A percentile compares a stretch with the other conserved stretches of the same genome.
These are phyloP conservation scores for Asteroscopus sphinx DNA, from an alignment of 2,888 invertebrate genomes.

Conservation along the genomic window DNA sequence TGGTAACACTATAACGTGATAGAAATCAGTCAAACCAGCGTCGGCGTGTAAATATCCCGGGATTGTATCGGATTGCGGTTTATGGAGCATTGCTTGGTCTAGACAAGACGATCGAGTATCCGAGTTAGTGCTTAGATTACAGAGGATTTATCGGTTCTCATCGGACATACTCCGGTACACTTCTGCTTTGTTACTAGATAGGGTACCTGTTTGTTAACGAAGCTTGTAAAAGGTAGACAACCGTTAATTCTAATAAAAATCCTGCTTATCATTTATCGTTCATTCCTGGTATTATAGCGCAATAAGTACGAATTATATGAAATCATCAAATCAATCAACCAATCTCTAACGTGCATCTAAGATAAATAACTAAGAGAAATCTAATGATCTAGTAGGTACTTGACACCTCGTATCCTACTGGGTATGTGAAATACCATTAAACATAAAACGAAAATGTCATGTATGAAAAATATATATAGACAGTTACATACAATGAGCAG, in stretches of 20 bases:
- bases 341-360: background rate
- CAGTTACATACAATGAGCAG: slow-evolving; percentile 43
- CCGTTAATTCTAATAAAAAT: background rate
- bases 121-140: slow-evolving; percentile 74
- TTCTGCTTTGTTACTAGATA: slow-evolving; percentile 31
- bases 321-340: background rate
- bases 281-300: background rate
- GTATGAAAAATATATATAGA: slow-evolving; percentile 22
- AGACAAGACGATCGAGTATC: slow-evolving; percentile 75
- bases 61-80: slow-evolving; percentile 79
- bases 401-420: slow-evolving; percentile 4
- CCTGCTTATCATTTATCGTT: background rate
- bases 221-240: background rate
- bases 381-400: too few relatives aligned
- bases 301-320: background rate
- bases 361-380: too few relatives aligned
- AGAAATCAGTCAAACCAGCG: slow-evolving; percentile 68
- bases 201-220: background rate
- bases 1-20: slow-evolving; percentile 42
- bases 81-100: slow-evolving; percentile 71
- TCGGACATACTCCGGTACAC: slow-evolving; percentile 26
- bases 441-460: slow-evolving; percentile 10
- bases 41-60: slow-evolving; percentile 64
- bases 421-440: slow-evolving; percentile 7
- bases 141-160: slow-evolving; percentile 66